Base-by-base conservation (phyloP, 2,113 vertebrate genomes). In the Kryptolebias marmoratus region DNA sequence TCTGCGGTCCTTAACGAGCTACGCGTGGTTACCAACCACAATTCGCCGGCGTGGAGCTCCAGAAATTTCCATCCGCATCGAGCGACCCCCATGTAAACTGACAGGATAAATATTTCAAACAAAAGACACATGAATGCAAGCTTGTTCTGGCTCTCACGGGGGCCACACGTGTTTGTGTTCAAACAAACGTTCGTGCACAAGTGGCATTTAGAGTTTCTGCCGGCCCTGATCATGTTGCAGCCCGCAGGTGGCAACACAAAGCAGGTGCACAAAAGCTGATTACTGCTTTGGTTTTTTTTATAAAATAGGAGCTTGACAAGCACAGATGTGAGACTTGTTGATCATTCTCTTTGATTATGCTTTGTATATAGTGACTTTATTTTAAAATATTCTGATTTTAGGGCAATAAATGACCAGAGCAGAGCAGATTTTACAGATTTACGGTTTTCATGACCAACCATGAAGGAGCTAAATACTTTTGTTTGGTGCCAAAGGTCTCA, bases 131-230 rank as follows among this genome's bases (percentile, higher is more conserved):
- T 52, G 58, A 5, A 52, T 0, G 58, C 67, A 71, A 72, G 71
- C 27, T 18, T 44, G 22, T 16, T 31, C 22, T 42, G 59, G n/a
- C 22, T 54, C 54, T 54, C 56, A 8, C 0, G 18, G 22, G 48
- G 73, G 68, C 60, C 56, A 36, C 10, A 16, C 2, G 66, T 28
- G 81, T 68, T 87, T 85, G 70, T 76, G 59, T 73, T 76, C 64
- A 86, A 88, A 88, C 77, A 80, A 84, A 79, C 5, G 49, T 59
- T 68, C 8, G 42, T 66, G 66, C 55, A 11, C 9, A 12, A 56
- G 45, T 36, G 15, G 32, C 75, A 62, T 81, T 73, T 85, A 61
- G 30, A 68, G 68, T 87, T 81, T 81, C 75, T 68, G 63, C 75
- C 55, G 66, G 5, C 31, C 66, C n/a, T 0, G 68, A 53, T 82